Evolutionary conservation across 2,888 invertebrate species (phyloP).

Genomic region (Atethmia centrago): DNA sequence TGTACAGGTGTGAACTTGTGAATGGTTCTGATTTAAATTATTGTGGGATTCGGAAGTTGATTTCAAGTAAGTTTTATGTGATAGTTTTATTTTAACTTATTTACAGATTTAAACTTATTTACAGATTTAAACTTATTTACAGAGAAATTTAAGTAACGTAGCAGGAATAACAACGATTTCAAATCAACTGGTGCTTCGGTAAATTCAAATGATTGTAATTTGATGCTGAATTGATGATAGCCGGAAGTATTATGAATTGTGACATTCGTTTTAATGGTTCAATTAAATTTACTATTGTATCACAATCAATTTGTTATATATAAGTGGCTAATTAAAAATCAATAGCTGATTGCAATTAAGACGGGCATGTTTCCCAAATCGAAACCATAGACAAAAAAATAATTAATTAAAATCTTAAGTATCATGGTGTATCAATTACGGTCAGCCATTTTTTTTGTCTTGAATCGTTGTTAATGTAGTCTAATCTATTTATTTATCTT

Average conservation of each 20-base stretch:
- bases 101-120: not conserved
- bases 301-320: constrained; percentile 9
- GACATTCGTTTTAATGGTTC: constrained; percentile 11
- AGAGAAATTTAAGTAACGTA: not conserved
- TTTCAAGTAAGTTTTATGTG: constrained; percentile 57
- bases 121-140: not conserved
- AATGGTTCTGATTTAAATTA: constrained; percentile 51
- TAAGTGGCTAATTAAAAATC: constrained; percentile 20
- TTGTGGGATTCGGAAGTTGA: constrained; percentile 53
- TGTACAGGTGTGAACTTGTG: constrained; percentile 64
- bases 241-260: not conserved
- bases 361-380: constrained; percentile 7
- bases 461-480: not conserved
- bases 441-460: not conserved
- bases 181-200: constrained; percentile 2
- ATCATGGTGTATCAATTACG: constrained; percentile 28
- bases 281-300: not conserved
- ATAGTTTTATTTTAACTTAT: constrained; percentile 6
- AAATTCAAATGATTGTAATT: constrained; percentile 23
- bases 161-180: not conserved
- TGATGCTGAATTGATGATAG: constrained; percentile 18
- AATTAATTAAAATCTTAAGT: constrained; percentile 15
- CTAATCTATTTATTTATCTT: constrained; percentile 16
- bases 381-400: constrained; percentile 11
- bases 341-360: constrained; percentile 24